Evolutionary conservation across 2,113 vertebrate genomes (phyloP).

Genomic region (Gopherus flavomarginatus): DNA sequence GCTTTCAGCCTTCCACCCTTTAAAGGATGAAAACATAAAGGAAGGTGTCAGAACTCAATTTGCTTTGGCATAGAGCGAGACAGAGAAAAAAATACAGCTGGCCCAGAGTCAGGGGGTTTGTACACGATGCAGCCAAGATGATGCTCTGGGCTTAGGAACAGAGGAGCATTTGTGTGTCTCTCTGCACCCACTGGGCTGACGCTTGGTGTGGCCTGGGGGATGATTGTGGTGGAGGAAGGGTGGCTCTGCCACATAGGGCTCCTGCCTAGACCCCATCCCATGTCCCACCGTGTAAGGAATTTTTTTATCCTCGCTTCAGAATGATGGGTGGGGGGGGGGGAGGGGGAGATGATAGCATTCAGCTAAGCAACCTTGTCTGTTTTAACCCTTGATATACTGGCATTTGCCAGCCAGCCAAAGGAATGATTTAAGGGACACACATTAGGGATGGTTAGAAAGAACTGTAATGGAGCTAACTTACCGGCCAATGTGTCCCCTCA

Average conservation of each 20-base stretch:
- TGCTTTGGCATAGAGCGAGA: slow-evolving; percentile 45
- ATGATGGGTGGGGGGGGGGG: neutral
- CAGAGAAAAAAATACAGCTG: neutral
- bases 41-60: slow-evolving; percentile 62
- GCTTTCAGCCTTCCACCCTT: slow-evolving; percentile 41
- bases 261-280: neutral
- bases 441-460: neutral
- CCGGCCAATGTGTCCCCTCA: neutral
- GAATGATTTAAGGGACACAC: neutral
- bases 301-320: slow-evolving; percentile 16
- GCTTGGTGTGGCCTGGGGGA: fast-evolving
- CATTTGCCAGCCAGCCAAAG: slow-evolving; percentile 22
- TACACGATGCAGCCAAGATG: neutral
- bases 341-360: neutral
- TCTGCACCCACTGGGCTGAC: neutral
- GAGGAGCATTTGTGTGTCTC: neutral
- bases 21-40: slow-evolving; percentile 44
- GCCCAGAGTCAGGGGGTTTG: slow-evolving; percentile 8
- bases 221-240: neutral
- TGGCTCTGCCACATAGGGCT: fast-evolving
- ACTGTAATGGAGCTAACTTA: neutral
- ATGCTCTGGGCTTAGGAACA: neutral
- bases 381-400: neutral
- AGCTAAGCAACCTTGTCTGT: neutral
- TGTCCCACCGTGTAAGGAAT: neutral